Evolutionary conservation across 2,888 invertebrate species (phyloP), one percentile per base, ranked within the genome.

Genomic region (Zelleria hepariella): DNA sequence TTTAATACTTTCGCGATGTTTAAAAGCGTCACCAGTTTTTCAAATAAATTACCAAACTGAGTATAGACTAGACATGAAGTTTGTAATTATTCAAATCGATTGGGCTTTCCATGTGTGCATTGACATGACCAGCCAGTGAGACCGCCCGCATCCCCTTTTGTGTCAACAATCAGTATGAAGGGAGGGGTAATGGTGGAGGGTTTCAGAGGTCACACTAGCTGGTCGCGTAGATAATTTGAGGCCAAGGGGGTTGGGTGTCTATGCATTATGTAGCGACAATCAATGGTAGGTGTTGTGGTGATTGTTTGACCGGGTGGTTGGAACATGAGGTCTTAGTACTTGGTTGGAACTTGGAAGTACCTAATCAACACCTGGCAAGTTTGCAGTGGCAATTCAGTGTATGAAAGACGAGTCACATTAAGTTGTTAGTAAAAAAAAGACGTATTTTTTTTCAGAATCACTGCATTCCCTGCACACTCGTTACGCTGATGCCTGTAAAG

Each of bases 221-320:
- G 76, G 82, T 66, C 56, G 64, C 57, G 59, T 49, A 63, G 68
- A 69, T 79, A 77, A 79, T 80, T 80, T 76, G 72, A 79, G 76
- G 75, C 66, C 67, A 61, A 57, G 59, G 68, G 63, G 64, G 20
- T 54, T 62, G 62, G 66, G 65, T 64, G 68, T 70, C 75, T 75
- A 82, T 87, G 83, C 82, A 87, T 87, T 82, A 86, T 86, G 81
- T 82, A 86, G 82, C 73, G 77, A 78, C 83, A 86, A 86, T 87
- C 86, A 85, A 82, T 80, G 81, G 77, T 73, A 80, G 82, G 82
- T 85, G 83, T 82, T 69, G 69, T 66, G 78, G 75, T 80, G 78
- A 83, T 81, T 82, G 85, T 76, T 42, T 71, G 61, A 68, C 66
- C 64, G 65, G 64, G 66, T 65, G 70, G 69, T 72, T 68, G 72